Conservation (phyloP, 2,113 vertebrate species). For the Machaerirhynchus nigripectus region DNA sequence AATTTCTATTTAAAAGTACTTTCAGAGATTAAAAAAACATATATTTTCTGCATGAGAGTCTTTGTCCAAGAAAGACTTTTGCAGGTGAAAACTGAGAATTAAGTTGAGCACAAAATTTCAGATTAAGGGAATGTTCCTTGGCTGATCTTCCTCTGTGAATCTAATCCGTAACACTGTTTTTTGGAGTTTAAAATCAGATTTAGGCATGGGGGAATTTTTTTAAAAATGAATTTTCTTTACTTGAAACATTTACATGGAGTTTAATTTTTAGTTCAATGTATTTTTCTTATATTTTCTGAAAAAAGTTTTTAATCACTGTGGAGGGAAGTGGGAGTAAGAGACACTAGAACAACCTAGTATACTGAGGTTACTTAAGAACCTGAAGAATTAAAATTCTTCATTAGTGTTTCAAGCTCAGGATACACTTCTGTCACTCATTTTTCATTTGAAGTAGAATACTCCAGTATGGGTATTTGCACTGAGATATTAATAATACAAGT, state of each 20-base stretch:
- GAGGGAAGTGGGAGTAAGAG: not conserved
- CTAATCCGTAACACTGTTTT: not conserved
- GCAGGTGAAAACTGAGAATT: not conserved
- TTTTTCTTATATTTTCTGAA: not conserved
- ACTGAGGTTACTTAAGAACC: not conserved
- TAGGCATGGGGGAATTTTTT: not conserved
- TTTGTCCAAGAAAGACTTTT: not conserved
- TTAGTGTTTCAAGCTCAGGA: not conserved
- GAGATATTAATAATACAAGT: not conserved
- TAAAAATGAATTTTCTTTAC: not conserved
- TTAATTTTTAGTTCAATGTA: not conserved
- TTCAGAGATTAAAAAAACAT: not conserved
- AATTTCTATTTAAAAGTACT: not conserved
- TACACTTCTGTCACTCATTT: not conserved
- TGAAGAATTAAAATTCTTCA: not conserved
- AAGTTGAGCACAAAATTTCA: not conserved
- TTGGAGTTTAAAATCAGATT: not conserved
- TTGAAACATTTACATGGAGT: not conserved
- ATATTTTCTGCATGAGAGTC: not conserved
- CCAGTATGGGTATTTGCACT: not conserved
- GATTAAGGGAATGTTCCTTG: not conserved
- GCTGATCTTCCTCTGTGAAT: not conserved
- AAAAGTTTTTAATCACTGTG: accelerated
- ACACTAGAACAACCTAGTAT: not conserved
- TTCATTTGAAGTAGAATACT: not conserved